These are phyloP conservation scores for Tribolium madens DNA, from an alignment of 1,140 invertebrate species.

Conservation along the genomic window DNA sequence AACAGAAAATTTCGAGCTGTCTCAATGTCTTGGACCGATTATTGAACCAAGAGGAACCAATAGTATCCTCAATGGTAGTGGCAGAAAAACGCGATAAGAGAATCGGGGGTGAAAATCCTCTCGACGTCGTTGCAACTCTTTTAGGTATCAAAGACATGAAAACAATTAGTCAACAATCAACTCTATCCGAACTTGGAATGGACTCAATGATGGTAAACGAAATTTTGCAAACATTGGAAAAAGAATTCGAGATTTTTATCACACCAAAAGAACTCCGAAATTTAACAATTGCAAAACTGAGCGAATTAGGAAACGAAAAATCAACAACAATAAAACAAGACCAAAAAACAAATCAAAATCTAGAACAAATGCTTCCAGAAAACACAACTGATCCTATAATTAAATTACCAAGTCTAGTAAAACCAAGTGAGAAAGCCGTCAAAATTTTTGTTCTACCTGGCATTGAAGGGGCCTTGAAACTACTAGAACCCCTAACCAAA, in stretches of 20 bases:
- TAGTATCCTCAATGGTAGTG: constrained; percentile 83
- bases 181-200: constrained; percentile 86
- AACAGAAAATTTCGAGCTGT: constrained; percentile 86
- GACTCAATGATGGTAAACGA: constrained; percentile 92
- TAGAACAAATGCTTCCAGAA: neutral
- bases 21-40: constrained; percentile 77
- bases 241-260: constrained; percentile 74
- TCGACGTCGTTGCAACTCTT: constrained; percentile 74
- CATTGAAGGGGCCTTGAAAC: neutral
- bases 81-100: constrained; percentile 72
- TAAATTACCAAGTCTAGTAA: too few species aligned
- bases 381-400: neutral
- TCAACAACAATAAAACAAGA: neutral
- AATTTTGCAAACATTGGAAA: constrained; percentile 77
- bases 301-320: neutral
- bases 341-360: neutral
- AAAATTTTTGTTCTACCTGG: neutral
- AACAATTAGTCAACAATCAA: constrained; percentile 71
- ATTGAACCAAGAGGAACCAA: constrained; percentile 71
- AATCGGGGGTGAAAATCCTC: constrained; percentile 63
- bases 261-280: constrained; percentile 72
- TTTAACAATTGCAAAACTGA: constrained; percentile 60
- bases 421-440: too few species aligned
- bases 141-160: constrained; percentile 65
- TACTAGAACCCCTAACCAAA: neutral